These are phyloP conservation scores for Furcifer pardalis DNA, from an alignment of 2,797 vertebrate species.

Conservation along the genomic window DNA sequence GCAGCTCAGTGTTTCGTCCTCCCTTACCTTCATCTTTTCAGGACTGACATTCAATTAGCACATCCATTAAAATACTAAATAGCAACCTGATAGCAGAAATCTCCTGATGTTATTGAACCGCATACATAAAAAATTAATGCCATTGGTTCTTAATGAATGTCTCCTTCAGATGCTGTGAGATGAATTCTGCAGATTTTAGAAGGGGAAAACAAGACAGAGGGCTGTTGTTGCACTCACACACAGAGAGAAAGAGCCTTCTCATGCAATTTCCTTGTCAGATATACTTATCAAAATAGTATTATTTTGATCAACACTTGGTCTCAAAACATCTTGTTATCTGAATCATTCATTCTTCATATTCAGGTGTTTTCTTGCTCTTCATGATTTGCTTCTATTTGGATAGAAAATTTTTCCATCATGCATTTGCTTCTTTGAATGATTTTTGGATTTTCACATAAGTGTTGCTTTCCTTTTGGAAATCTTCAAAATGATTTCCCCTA, in stretches of 20 bases:
- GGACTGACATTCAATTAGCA: constrained; percentile 23
- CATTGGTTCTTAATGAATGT: constrained; percentile 29
- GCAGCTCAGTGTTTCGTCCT: background rate
- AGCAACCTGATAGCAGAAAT: constrained; percentile 31
- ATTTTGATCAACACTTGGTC: background rate
- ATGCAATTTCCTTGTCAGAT: background rate
- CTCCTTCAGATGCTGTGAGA: constrained; percentile 28
- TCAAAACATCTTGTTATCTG: background rate
- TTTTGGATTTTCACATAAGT: background rate
- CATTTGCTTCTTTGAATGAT: background rate
- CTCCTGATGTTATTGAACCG: background rate
- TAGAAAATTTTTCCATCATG: background rate
- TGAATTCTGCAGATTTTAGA: background rate
- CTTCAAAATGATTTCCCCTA: background rate
- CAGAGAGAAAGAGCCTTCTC: no score
- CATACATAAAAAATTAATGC: constrained; percentile 26
- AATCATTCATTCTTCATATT: background rate
- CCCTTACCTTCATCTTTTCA: background rate
- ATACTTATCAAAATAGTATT: background rate
- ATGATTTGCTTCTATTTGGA: background rate
- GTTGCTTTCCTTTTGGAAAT: background rate
- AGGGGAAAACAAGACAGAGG: background rate
- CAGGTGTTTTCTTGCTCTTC: background rate
- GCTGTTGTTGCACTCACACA: background rate
- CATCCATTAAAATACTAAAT: constrained; percentile 25